Base-by-base conservation (phyloP, 2,113 vertebrate species). In the Neotragus moschatus region DNA sequence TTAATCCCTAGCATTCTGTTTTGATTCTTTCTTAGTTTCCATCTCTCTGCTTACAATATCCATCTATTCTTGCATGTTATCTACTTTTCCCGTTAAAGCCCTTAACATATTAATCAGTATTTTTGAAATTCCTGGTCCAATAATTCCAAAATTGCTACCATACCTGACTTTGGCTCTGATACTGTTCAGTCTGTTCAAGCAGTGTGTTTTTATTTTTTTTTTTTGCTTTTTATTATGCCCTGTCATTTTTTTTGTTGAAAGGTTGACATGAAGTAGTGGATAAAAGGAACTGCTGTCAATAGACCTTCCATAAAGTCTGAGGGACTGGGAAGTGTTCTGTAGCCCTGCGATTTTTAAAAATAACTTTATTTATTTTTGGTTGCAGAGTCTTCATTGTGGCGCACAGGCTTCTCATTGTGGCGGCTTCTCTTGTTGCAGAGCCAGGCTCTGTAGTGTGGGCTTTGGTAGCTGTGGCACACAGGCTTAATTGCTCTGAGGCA, bases 311-410 rank as follows among this genome's bases (percentile, higher is more conserved):
- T 51, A 23, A 43, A 1, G 39, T 6, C 4, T 30, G 51, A 16
- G 26, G 36, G 12, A 8, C 45, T 8, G 1, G 5, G 17, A 30
- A 43, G 43, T 16, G 0, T 47, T n/a, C 5, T 9, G 15, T 4
- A 14, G 21, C 16, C 14, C 30, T 47, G 1, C 45, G 17, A 15
- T 30, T 15, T 43, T 73, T 43, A 14, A 26, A 14, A 36, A 70
- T 36, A 12, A 36, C n/a, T 36, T 36, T 14, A 21, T 19, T n/a
- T 30, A 19, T 19, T 70, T 73, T 25, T 43, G 36, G 36, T 26
- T 26, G 70, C 23, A 43, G 21, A 25, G 12, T 25, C 70, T 75
- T 25, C 23, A 12, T 26, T 43, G 70, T 19, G 66, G 36, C 25
- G 66, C 19, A 5, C 2, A 1, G 66, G n/a, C 66, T 39, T 70